Base-by-base conservation (phyloP, 2,113 vertebrate species). In the Antechinus stuartii region DNA sequence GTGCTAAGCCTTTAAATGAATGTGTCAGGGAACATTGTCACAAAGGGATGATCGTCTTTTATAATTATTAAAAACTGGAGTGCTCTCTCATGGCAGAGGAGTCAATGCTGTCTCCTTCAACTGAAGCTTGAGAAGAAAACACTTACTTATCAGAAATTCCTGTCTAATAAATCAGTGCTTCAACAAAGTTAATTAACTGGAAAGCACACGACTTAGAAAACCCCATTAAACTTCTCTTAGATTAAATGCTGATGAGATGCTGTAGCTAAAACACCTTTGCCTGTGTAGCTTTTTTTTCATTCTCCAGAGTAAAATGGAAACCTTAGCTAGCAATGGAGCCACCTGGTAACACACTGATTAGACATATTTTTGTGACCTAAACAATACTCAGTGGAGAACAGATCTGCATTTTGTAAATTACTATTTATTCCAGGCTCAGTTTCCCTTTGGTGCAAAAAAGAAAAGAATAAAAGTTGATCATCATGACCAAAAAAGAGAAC, bases 171-270 rank as follows among this genome's bases (percentile, higher is more conserved):
- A 95, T 97, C 49, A 97, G 14, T 42, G 8, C 89, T 96, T 97
- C 91, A 91, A 35, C 90, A 50, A 96, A 95, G 92, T 95, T 97
- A 97, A 96, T 97, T 96, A 97, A 96, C 95, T 93, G 46, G 90
- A 96, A 97, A 97, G 23, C 90, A 92, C 90, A 90, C 90, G 93
- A 95, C 49, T 97, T 97, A 57, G 52, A 96, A 96, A 96, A 94
- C 19, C 22, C 89, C 95, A 95, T 96, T 94, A 95, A 95, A 93
- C 42, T 26, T 95, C 50, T 52, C 84, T 84, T 93, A 96, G 95
- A 97, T 97, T 96, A 97, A 97, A 94, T 91, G 42, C 50, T 95
- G 93, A 95, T 93, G 94, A 96, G 94, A 94, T 53, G n/a, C 47
- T 95, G 92, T 35, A 91, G 94, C 49, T 50, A 54, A 42, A 95